A percentile compares a stretch with the other conserved stretches of the same genome.
These are phyloP conservation scores for Lasiurus borealis DNA, from an alignment of 2,113 vertebrate species.

Conservation along the genomic window DNA sequence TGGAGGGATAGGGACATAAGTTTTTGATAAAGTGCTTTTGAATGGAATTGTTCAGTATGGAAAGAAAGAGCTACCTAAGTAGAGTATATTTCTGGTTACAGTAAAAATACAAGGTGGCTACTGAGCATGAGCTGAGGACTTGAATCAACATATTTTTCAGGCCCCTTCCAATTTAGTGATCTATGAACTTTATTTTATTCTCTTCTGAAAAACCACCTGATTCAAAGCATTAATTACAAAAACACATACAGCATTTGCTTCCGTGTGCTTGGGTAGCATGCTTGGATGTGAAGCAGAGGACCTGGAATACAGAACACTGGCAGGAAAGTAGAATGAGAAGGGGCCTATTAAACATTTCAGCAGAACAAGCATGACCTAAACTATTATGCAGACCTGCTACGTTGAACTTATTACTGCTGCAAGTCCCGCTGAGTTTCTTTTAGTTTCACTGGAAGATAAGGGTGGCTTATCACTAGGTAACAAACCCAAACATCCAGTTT, in stretches of 20 bases:
- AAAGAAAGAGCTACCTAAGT: background rate
- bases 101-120: background rate
- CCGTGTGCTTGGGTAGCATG: background rate
- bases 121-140: background rate
- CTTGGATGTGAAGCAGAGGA: background rate
- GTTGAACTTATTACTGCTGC: background rate
- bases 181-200: background rate
- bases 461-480: conserved; percentile 54
- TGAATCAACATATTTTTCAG: background rate
- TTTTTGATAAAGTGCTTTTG: conserved; percentile 32
- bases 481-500: conserved; percentile 54
- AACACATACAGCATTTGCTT: background rate
- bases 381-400: background rate
- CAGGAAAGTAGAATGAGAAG: background rate
- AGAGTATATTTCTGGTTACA: background rate
- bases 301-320: background rate
- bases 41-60: background rate
- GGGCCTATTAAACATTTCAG: background rate
- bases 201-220: background rate
- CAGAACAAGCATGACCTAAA: background rate
- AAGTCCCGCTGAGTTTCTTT: background rate
- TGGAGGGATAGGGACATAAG: background rate
- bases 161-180: background rate
- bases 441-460: conserved; percentile 21
- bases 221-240: background rate